Evolutionary conservation across 2,113 vertebrate species (phyloP).

Genomic region (Campylomormyrus tamandua): DNA sequence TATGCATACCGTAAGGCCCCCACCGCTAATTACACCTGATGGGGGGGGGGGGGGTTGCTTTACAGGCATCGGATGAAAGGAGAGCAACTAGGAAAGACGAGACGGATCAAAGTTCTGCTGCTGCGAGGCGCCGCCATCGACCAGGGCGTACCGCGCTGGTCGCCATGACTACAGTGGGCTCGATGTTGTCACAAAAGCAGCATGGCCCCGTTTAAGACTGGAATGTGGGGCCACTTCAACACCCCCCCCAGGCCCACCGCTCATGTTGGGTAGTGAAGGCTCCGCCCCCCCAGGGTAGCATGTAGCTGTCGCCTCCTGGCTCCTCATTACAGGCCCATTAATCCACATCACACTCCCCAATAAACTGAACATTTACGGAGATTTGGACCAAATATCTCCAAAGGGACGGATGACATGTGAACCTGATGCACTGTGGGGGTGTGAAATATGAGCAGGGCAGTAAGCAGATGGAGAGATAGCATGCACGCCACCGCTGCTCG

Average conservation of each 20-base stretch:
- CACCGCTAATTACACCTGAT: background rate
- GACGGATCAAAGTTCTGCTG: background rate
- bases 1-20: background rate
- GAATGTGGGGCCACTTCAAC: background rate
- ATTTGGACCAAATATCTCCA: background rate
- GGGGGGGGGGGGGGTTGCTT: background rate
- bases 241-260: background rate
- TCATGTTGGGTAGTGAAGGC: background rate
- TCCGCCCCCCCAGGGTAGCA: background rate
- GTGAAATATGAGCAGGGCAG: background rate
- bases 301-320: background rate
- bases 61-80: background rate
- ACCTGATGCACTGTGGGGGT: background rate
- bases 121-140: background rate
- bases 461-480: background rate
- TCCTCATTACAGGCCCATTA: background rate
- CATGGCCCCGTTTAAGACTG: background rate
- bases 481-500: background rate
- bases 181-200: background rate
- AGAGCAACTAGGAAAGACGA: background rate
- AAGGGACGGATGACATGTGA: background rate
- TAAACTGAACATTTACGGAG: background rate
- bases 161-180: constrained; percentile 2
- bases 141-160: background rate
- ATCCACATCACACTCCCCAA: background rate